These are phyloP conservation scores for Megaceryle maxima DNA, from an alignment of 2,113 vertebrate genomes.

Conservation along the genomic window DNA sequence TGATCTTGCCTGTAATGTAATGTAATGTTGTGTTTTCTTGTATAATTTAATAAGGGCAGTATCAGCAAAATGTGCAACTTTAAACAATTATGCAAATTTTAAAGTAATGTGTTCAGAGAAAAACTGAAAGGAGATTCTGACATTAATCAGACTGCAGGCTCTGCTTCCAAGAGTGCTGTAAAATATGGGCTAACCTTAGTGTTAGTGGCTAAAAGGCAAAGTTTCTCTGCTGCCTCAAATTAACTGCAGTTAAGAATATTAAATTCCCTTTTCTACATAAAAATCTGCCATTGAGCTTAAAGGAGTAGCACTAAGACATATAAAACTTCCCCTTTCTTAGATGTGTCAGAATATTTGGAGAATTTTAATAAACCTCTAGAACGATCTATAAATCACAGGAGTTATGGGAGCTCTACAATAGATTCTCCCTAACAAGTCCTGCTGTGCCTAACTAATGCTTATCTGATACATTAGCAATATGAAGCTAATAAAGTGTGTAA, in stretches of 20 bases:
- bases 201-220: slow-evolving; percentile 19
- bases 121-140: slow-evolving; percentile 40
- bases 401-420: not conserved
- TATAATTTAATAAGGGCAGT: slow-evolving; percentile 39
- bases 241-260: slow-evolving; percentile 28
- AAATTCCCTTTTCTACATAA: not conserved
- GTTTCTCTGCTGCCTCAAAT: slow-evolving; percentile 24
- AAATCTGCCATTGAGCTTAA: slow-evolving; percentile 46
- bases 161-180: slow-evolving; percentile 26
- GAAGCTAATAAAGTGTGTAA: not conserved
- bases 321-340: not conserved
- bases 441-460: not conserved
- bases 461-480: not conserved
- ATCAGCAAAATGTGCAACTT: slow-evolving; percentile 56
- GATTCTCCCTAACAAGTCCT: not conserved
- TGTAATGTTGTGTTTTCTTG: slow-evolving; percentile 29
- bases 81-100: slow-evolving; percentile 60
- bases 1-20: slow-evolving; percentile 2
- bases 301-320: not conserved
- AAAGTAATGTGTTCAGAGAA: slow-evolving; percentile 35
- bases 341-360: slow-evolving; percentile 35
- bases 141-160: slow-evolving; percentile 32
- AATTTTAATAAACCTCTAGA: slow-evolving; percentile 30
- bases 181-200: not conserved
- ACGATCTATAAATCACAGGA: slow-evolving; percentile 32